A percentile compares a stretch with the other conserved stretches of the same genome.
These are phyloP conservation scores for Melanargia galathea DNA, from an alignment of 2,888 invertebrate genomes.

Conservation along the genomic window DNA sequence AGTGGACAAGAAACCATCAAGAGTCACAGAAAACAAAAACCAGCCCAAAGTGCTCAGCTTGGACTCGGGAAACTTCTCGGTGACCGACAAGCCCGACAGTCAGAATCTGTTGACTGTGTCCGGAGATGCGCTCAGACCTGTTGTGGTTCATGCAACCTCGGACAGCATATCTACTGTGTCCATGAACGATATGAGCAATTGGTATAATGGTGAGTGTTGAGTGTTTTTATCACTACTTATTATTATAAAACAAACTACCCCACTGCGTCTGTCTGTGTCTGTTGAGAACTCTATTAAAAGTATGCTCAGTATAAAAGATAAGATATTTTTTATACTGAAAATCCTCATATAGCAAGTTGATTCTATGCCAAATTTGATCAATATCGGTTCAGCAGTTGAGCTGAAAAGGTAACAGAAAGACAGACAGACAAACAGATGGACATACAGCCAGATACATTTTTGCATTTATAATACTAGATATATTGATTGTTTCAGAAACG, in stretches of 20 bases:
- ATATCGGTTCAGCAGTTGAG: too few relatives aligned
- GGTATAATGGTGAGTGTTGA: slow-evolving; percentile 81
- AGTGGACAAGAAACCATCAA: slow-evolving; percentile 68
- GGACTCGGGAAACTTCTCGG: slow-evolving; percentile 73
- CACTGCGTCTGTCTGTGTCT: not conserved
- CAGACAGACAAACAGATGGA: too few relatives aligned
- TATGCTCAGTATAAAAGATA: too few relatives aligned
- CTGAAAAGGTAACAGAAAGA: too few relatives aligned
- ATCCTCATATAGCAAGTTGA: too few relatives aligned
- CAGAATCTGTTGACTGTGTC: slow-evolving; percentile 63
- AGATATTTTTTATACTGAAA: too few relatives aligned
- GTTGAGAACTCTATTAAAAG: too few relatives aligned
- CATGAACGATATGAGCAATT: slow-evolving; percentile 84
- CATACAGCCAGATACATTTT: not conserved
- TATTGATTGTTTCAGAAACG: not conserved
- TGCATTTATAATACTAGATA: not conserved
- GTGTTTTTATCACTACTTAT: too few relatives aligned
- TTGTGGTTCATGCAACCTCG: slow-evolving; percentile 62
- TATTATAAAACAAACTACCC: not conserved
- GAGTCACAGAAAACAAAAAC: slow-evolving; percentile 60
- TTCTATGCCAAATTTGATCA: too few relatives aligned
- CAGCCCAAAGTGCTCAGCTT: slow-evolving; percentile 68
- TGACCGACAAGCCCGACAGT: slow-evolving; percentile 64
- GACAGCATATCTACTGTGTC: slow-evolving; percentile 78
- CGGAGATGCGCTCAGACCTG: slow-evolving; percentile 65